phyloP scores from a whole-genome alignment of 2,888 invertebrate genomes.

The Perizoma flavofasciatum region DNA sequence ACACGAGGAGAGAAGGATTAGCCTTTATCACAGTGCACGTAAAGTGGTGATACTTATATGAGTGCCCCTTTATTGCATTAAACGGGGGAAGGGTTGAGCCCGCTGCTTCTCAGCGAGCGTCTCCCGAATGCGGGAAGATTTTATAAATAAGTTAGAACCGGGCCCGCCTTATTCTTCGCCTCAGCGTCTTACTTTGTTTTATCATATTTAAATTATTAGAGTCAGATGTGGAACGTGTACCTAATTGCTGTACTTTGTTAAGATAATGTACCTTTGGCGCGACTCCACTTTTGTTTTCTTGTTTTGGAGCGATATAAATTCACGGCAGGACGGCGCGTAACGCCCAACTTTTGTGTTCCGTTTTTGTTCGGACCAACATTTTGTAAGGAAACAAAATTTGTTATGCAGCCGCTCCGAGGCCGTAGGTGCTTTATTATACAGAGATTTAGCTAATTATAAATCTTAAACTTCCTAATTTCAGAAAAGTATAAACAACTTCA shows the following conservation, averaged over 20 bases:
- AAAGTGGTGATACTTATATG: slow-evolving; percentile 81
- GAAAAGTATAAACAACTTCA: slow-evolving; percentile 21
- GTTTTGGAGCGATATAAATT: slow-evolving; percentile 80
- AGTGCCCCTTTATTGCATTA: slow-evolving; percentile 83
- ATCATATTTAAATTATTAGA: slow-evolving; percentile 84
- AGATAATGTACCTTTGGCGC: slow-evolving; percentile 84
- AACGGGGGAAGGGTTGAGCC: slow-evolving; percentile 71
- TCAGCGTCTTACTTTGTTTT: slow-evolving; percentile 79
- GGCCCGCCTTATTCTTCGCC: slow-evolving; percentile 76
- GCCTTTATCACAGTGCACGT: slow-evolving; percentile 75
- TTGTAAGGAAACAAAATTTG: slow-evolving; percentile 68
- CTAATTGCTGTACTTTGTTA: slow-evolving; percentile 84
- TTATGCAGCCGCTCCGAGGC: slow-evolving; percentile 66
- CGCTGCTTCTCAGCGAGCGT: slow-evolving; percentile 54
- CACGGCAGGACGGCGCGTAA: slow-evolving; percentile 66
- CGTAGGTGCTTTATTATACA: slow-evolving; percentile 62
- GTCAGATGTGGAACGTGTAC: slow-evolving; percentile 84
- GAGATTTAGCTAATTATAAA: slow-evolving; percentile 39
- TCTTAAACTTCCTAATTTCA: slow-evolving; percentile 34
- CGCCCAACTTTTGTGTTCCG: slow-evolving; percentile 78
- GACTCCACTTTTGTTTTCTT: slow-evolving; percentile 83
- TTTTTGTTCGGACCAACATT: slow-evolving; percentile 77
- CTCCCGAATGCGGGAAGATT: slow-evolving; percentile 69
- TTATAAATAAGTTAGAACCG: slow-evolving; percentile 81
- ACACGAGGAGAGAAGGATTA: slow-evolving; percentile 70